These are phyloP conservation scores for Upupa epops DNA, from an alignment of 2,113 vertebrate species.

Conservation along the genomic window DNA sequence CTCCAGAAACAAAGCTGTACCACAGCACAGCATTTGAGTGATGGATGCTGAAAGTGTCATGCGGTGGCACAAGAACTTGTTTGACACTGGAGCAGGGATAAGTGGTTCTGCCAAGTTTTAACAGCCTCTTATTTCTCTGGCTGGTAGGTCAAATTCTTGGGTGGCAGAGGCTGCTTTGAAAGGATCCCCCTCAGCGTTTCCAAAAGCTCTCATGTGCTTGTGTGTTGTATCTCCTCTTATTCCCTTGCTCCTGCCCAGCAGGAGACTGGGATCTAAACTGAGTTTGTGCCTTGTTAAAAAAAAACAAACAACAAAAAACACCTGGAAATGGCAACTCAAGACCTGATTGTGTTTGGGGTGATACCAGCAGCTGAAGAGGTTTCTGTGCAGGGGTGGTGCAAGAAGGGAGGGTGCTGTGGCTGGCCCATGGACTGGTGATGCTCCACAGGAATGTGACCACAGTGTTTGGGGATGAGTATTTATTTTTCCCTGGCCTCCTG, in stretches of 20 bases:
- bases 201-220: accelerated
- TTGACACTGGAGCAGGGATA: background rate
- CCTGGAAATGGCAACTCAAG: background rate
- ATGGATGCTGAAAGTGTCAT: background rate
- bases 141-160: background rate
- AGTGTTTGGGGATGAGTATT: background rate
- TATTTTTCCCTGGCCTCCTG: background rate
- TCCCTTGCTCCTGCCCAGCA: background rate
- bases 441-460: background rate
- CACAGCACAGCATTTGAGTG: background rate
- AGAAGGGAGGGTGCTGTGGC: background rate
- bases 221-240: background rate
- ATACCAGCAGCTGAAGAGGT: background rate
- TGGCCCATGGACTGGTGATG: background rate
- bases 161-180: background rate
- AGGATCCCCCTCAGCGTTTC: background rate
- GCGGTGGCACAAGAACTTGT: background rate
- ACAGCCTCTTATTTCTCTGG: constrained; percentile 4
- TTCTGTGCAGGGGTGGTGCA: accelerated
- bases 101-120: constrained; percentile 3
- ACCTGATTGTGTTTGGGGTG: accelerated
- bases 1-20: background rate
- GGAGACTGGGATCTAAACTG: background rate
- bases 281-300: background rate
- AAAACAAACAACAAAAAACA: accelerated